Evolutionary conservation across 2,888 invertebrate genomes (phyloP).

Genomic region (Osmoderma eremita): DNA sequence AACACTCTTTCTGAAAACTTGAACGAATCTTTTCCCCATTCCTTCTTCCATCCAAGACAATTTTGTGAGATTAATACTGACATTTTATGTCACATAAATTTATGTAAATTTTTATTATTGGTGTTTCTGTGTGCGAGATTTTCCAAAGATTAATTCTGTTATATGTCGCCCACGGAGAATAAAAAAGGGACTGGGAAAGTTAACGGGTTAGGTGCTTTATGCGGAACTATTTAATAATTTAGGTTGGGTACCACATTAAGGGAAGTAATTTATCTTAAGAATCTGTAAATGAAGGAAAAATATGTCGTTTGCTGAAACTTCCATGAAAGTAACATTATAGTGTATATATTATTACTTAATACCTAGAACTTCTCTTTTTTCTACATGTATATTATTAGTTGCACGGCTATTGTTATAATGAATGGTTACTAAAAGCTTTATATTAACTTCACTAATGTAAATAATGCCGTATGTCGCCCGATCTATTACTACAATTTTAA

Average conservation of each 20-base stretch:
- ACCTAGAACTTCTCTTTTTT: too few relatives aligned
- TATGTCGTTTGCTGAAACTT: too few relatives aligned
- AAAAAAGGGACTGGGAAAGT: neutral
- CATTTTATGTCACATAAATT: slow-evolving; percentile 14
- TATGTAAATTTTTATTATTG: neutral
- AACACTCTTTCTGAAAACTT: neutral
- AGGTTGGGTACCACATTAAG: neutral
- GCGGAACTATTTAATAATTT: slow-evolving; percentile 1
- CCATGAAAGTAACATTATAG: too few relatives aligned
- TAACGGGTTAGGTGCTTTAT: neutral
- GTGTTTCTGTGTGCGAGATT: slow-evolving; percentile 3
- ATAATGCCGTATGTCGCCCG: neutral
- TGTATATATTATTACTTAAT: too few relatives aligned
- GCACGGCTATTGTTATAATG: neutral
- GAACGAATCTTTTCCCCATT: neutral
- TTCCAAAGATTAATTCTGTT: neutral
- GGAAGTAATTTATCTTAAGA: neutral
- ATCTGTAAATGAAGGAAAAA: too few relatives aligned
- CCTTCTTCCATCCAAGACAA: neutral
- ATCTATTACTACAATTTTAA: too few relatives aligned
- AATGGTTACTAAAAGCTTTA: neutral
- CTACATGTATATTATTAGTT: too few relatives aligned
- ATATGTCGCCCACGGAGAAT: neutral
- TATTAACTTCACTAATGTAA: too few relatives aligned
- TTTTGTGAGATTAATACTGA: neutral